phyloP scores from a whole-genome alignment of 2,113 vertebrate genomes.

The Calidris pugnax region DNA sequence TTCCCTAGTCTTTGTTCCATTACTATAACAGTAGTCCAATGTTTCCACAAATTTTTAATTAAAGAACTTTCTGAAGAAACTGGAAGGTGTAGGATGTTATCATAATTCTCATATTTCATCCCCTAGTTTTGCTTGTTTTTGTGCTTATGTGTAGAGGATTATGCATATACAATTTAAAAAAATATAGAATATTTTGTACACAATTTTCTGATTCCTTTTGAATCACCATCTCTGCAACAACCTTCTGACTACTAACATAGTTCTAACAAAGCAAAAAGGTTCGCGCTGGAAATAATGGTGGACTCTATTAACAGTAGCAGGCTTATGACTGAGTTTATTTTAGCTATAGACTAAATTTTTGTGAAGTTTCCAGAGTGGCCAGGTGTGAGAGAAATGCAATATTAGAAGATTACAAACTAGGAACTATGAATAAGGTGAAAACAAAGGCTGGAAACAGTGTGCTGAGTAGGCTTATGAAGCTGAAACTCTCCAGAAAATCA shows the following conservation, averaged over 20 bases:
- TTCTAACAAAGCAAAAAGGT: neutral
- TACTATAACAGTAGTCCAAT: neutral
- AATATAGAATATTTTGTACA: neutral
- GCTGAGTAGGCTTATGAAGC: neutral
- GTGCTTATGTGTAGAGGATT: neutral
- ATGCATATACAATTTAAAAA: neutral
- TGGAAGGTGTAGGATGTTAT: neutral
- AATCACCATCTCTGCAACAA: neutral
- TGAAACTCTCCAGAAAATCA: neutral
- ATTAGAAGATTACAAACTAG: neutral
- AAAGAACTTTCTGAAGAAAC: neutral
- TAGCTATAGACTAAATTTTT: neutral
- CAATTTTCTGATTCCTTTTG: neutral
- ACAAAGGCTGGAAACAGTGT: neutral
- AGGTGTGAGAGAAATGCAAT: neutral
- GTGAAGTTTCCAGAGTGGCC: neutral
- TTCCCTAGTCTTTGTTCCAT: neutral
- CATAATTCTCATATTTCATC: neutral
- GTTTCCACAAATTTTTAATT: neutral
- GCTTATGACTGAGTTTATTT: neutral
- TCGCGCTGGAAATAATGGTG: neutral
- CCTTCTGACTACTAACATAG: neutral
- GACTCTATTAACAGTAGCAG: neutral
- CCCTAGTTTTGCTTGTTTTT: neutral
- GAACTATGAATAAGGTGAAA: neutral